These are phyloP conservation scores for Strongylocentrotus purpuratus DNA, from an alignment of 35 echinoderm and acorn worm species.

Conservation along the genomic window DNA sequence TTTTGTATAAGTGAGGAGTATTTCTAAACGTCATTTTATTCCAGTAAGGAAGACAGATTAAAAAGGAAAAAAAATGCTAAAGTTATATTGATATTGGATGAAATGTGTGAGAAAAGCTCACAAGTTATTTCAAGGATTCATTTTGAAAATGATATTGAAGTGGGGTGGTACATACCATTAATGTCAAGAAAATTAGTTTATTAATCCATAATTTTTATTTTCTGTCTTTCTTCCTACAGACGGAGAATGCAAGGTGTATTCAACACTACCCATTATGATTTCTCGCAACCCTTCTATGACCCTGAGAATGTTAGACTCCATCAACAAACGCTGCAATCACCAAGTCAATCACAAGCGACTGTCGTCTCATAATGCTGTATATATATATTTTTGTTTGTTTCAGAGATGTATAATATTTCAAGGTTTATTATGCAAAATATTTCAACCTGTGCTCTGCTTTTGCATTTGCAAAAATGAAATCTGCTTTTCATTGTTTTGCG, in stretches of 20 bases:
- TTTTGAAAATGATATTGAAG: too few relatives aligned
- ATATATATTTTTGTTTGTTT: background rate
- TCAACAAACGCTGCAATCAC: conserved; percentile 25
- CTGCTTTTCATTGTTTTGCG: background rate
- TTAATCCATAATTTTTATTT: background rate
- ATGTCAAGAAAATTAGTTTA: background rate
- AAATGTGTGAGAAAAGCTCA: background rate
- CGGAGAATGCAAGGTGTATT: conserved; percentile 83
- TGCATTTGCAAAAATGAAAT: background rate
- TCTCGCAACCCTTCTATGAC: conserved; percentile 40
- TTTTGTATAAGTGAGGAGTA: too few relatives aligned
- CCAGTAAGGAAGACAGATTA: too few relatives aligned
- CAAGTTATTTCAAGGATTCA: background rate
- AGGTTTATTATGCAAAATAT: background rate
- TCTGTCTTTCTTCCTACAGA: conserved; percentile 6
- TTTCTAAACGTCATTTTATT: too few relatives aligned
- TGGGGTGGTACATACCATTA: background rate
- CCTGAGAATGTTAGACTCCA: conserved; percentile 30
- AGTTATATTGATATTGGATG: too few relatives aligned
- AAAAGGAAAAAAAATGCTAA: too few relatives aligned
- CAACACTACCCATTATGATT: conserved; percentile 86
- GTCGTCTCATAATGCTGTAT: background rate
- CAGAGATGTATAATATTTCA: background rate
- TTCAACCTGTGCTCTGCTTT: background rate
- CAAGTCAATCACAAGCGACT: background rate